Percentiles rank a stretch among this genome's conserved stretches.
phyloP scores from a whole-genome alignment of 1,140 invertebrate genomes.

The Papilio helenus region DNA sequence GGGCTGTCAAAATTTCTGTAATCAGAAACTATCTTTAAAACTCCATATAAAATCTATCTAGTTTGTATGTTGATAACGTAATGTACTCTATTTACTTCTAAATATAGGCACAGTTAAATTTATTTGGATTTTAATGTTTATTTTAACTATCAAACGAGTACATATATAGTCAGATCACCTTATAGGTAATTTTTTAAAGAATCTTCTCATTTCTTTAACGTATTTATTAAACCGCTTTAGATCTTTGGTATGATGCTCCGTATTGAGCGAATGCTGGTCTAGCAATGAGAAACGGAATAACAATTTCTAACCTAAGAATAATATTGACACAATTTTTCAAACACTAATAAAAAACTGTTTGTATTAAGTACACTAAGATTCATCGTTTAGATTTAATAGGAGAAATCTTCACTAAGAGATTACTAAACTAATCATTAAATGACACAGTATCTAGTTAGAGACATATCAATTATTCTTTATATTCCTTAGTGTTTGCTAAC shows the following conservation, averaged over 20 bases:
- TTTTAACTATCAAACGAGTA: not conserved
- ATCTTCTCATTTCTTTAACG: not conserved
- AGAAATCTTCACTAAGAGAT: too few species aligned
- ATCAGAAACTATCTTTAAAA: not conserved
- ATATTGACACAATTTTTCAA: not conserved
- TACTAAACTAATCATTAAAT: too few species aligned
- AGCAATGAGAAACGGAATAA: not conserved
- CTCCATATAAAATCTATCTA: not conserved
- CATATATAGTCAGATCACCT: not conserved
- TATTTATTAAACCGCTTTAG: not conserved
- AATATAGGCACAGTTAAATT: not conserved
- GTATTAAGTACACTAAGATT: too few species aligned
- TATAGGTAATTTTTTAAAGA: not conserved
- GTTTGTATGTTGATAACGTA: not conserved
- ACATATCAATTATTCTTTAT: not conserved
- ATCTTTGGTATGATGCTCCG: not conserved
- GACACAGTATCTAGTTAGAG: too few species aligned
- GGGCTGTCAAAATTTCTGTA: slow-evolving; percentile 18
- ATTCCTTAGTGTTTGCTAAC: not conserved
- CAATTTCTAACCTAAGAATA: not conserved
- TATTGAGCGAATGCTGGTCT: not conserved
- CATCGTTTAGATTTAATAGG: too few species aligned
- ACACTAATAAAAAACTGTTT: not conserved
- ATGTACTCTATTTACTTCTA: not conserved
- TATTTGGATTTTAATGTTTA: not conserved